Percentiles rank a stretch among this genome's conserved stretches.
These are phyloP conservation scores for Aurelia aurita complex sp. Pacific DNA, from an alignment of 30 jellyfish, hydroid and myxozoan genomes.

Conservation along the genomic window DNA sequence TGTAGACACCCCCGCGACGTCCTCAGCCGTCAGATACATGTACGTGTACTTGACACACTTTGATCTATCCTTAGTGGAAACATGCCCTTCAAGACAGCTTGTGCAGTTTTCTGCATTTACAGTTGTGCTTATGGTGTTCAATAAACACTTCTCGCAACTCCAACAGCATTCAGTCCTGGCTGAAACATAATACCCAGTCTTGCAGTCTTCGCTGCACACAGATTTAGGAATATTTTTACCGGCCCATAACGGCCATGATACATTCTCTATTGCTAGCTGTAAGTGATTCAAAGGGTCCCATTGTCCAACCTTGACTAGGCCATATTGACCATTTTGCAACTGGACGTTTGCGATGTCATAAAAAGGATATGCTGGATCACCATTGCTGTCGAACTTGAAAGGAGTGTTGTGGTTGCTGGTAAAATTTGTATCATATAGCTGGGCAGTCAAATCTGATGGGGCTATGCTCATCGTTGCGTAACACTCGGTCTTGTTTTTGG, in stretches of 20 bases:
- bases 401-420: conserved; percentile 22
- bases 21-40: conserved; percentile 8
- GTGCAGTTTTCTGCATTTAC: conserved; percentile 65
- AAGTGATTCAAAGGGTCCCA: conserved; percentile 56
- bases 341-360: conserved; percentile 74
- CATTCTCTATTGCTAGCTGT: conserved; percentile 3
- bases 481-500: conserved; percentile 1
- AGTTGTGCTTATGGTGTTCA: conserved; percentile 58
- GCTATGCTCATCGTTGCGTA: conserved; percentile 1
- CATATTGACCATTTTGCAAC: conserved; percentile 12
- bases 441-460: conserved; percentile 29
- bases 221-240: conserved; percentile 59
- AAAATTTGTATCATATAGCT: conserved; percentile 53
- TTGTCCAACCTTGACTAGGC: conserved; percentile 48
- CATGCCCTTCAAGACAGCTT: conserved; percentile 64
- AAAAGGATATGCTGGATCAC: conserved; percentile 63
- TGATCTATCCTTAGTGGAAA: conserved; percentile 44
- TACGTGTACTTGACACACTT: conserved; percentile 64
- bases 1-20: conserved; percentile 72
- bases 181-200: conserved; percentile 69
- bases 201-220: conserved; percentile 74
- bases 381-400: conserved; percentile 51
- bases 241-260: conserved; percentile 76
- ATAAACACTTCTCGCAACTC: conserved; percentile 74
- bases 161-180: conserved; percentile 89